Base-by-base conservation (phyloP, 1,140 invertebrate genomes). In the Lasaia peninsularis region DNA sequence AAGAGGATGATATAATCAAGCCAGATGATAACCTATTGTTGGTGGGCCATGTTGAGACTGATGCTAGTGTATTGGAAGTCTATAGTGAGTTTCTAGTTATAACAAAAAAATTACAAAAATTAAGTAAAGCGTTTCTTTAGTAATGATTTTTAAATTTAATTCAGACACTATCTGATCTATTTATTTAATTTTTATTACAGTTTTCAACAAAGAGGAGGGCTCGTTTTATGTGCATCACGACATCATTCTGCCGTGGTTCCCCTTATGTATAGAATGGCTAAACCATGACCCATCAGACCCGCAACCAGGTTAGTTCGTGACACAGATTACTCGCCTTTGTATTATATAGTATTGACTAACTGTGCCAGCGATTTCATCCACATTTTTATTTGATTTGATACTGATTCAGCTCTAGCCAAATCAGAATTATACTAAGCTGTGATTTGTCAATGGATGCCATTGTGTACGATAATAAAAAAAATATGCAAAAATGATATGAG, bases 151-250 rank as follows among this genome's bases (percentile, higher is more conserved):
- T n/a, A n/a, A n/a, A n/a, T n/a, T n/a, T n/a, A n/a, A n/a, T n/a
- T n/a, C n/a, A n/a, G n/a, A n/a, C n/a, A n/a, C n/a, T n/a, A n/a
- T n/a, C n/a, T n/a, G n/a, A n/a, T n/a, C n/a, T n/a, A n/a, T n/a
- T n/a, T n/a, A 64, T 69, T 56, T 8, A 12, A 12, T 63, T 67
- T n/a, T n/a, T 65, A 12, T 92, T 92, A 60, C 80, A 96, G 96
- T 99, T 37, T 98, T 97, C 77, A 99, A 99, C 88, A 94, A 96
- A 81, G 91, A 93, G 28, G 95, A 97, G 76, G 94, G 92, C 34
- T 96, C 96, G 14, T 92, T 98, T 52, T 99, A 98, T 83, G 94
- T 97, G 8, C 97, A 99, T 80, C 98, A 99, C 88, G 97, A 99
- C 78, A 93, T 98, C 49, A 82, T 98, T 10, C 86, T 99, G 49